These are phyloP conservation scores for Cyrtorhinus lividipennis DNA, from an alignment of 1,140 invertebrate species.

Conservation along the genomic window DNA sequence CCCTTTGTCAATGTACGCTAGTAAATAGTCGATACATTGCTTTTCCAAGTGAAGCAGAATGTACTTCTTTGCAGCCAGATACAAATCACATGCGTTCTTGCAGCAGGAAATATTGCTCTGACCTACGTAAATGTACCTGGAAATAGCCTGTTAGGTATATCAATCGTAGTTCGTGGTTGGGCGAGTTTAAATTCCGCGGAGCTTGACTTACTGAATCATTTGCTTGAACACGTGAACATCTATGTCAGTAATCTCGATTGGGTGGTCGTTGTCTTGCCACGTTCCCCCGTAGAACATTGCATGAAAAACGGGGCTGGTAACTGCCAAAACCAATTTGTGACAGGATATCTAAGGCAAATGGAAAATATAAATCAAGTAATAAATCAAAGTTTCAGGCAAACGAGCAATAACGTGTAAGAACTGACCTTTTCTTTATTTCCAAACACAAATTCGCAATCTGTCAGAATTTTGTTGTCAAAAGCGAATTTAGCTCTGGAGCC, in stretches of 20 bases:
- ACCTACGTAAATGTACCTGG: conserved; percentile 67
- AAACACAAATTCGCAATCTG: conserved; percentile 14
- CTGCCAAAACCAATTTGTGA: conserved; percentile 66
- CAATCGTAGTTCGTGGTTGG: no score
- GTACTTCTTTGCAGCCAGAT: conserved; percentile 76
- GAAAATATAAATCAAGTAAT: no score
- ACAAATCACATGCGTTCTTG: conserved; percentile 68
- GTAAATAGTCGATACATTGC: conserved; percentile 62
- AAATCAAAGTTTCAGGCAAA: background rate
- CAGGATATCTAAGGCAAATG: conserved; percentile 40
- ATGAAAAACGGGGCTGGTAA: conserved; percentile 69
- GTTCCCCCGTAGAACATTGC: conserved; percentile 63
- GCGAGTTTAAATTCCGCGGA: conserved; percentile 5
- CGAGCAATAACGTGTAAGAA: no score
- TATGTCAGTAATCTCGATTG: conserved; percentile 64
- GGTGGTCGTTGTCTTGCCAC: conserved; percentile 41
- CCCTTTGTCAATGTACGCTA: conserved; percentile 58
- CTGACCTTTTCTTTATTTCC: conserved; percentile 15
- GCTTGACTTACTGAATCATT: conserved; percentile 39
- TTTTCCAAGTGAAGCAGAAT: conserved; percentile 67
- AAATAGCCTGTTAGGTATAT: background rate
- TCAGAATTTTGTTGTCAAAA: conserved; percentile 11
- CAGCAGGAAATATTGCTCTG: conserved; percentile 60
- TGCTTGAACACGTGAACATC: conserved; percentile 69
- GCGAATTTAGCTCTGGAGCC: conserved; percentile 5